Percentiles rank a stretch among this genome's conserved stretches.
These are phyloP conservation scores for Cancer borealis DNA, from an alignment of 2,888 invertebrate species.

Conservation along the genomic window DNA sequence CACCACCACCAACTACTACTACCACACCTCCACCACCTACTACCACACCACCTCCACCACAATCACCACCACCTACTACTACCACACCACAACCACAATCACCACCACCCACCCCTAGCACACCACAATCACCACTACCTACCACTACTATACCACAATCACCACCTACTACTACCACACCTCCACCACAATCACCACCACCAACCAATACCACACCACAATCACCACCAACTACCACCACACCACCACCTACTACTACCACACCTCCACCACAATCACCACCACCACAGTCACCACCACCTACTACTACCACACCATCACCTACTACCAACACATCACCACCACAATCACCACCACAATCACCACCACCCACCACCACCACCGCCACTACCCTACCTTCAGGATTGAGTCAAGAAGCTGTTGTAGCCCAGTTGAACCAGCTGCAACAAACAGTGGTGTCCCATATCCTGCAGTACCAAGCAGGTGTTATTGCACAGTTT, in stretches of 20 bases:
- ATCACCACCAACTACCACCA: not conserved
- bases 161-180: not conserved
- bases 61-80: not conserved
- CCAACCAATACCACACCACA: not conserved
- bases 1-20: not conserved
- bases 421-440: constrained; percentile 69
- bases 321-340: not conserved
- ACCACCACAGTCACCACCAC: constrained; percentile 44
- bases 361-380: not conserved
- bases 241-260: constrained; percentile 16
- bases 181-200: not conserved
- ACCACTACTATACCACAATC: not conserved
- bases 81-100: not conserved
- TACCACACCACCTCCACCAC: not conserved
- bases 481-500: constrained; percentile 69
- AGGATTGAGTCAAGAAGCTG: constrained; percentile 48
- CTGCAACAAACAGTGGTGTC: constrained; percentile 68
- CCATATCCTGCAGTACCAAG: constrained; percentile 70
- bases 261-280: not conserved
- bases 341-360: not conserved
- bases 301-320: constrained; percentile 10
- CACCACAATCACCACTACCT: not conserved
- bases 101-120: not conserved
- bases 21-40: not conserved
- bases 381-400: constrained; percentile 2